Base-by-base conservation (phyloP, 2,888 invertebrate species). In the Tachina lurida region DNA sequence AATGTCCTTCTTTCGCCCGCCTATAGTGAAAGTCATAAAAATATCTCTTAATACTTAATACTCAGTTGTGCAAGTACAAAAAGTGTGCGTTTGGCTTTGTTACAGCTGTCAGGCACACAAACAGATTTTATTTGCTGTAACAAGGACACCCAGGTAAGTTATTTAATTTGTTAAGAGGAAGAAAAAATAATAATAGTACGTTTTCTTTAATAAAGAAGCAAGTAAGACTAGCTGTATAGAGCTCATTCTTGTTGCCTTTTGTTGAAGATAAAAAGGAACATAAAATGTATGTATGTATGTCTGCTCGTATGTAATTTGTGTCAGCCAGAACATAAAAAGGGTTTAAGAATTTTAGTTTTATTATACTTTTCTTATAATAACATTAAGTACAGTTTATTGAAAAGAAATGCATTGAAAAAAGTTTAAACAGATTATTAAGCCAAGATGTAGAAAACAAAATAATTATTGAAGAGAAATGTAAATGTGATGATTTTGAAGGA, bases 91-190 rank as follows among this genome's bases (percentile, higher is more conserved):
- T 5, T 31, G 31, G 31, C 31, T 31, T 31, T 31, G 31, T 31
- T 31, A 31, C 31, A 31, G 31, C 31, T 31, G 31, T 31, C 31
- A 31, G 7, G 31, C 31, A 31, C 31, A 31, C 7, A 31, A 31
- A 31, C 7, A 41, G 41, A 60, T 22, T 60, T 63, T 47, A 31
- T 41, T 63, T 73, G 47, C 10, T 10, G 52, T 52, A 60, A 81
- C 74, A 81, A 74, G 58, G 74, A 67, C 63, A 60, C 17, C 15
- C 22, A 58, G 22, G 41, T 45, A 74, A 67, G 52, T 67, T 80
- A 80, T 80, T 58, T 49, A 73, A 63, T 71, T 65, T 45, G 10
- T 39, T 54, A 13, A 31, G 31, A 31, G 31, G 31, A 7, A n/a
- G 5, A 31, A 52, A 60, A 31, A 52, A n/a, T 31, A 31, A 31